Evolutionary conservation across 2,888 invertebrate species (phyloP).

Genomic region (Coecobrya sp.): DNA sequence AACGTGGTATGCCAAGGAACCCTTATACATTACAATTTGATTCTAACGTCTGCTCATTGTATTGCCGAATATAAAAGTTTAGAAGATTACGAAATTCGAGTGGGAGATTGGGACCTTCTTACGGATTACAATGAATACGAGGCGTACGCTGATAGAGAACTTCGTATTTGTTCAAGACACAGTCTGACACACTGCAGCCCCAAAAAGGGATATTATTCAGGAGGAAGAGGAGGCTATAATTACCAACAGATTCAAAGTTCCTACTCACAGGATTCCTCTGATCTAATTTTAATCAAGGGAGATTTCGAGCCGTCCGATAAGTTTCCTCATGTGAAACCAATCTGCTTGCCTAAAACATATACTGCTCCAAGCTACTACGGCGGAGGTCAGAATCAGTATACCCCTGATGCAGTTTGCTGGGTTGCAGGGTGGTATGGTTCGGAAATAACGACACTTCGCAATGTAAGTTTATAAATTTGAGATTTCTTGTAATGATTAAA

Average conservation of each 20-base stretch:
- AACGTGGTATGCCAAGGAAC: slow-evolving; percentile 83
- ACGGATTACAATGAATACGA: slow-evolving; percentile 85
- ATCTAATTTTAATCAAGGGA: slow-evolving; percentile 38
- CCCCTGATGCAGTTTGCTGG: slow-evolving; percentile 81
- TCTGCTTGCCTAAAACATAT: slow-evolving; percentile 59
- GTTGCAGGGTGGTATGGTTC: slow-evolving; percentile 85
- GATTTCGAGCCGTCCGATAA: slow-evolving; percentile 32
- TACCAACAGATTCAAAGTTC: background rate
- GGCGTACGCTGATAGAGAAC: slow-evolving; percentile 81
- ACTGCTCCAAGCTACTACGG: slow-evolving; percentile 27
- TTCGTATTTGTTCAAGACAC: slow-evolving; percentile 79
- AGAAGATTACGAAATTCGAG: slow-evolving; percentile 80
- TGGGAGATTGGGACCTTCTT: slow-evolving; percentile 84
- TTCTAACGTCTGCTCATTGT: slow-evolving; percentile 81
- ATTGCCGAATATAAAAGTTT: slow-evolving; percentile 67
- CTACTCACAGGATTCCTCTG: background rate
- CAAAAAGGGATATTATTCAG: background rate
- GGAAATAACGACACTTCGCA: slow-evolving; percentile 77
- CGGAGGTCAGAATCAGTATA: slow-evolving; percentile 32
- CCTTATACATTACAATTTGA: slow-evolving; percentile 75
- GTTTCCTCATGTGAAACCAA: slow-evolving; percentile 58
- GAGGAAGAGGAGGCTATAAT: background rate
- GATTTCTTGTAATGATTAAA: background rate
- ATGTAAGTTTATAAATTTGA: slow-evolving; percentile 69
- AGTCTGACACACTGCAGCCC: background rate